A percentile compares a stretch with the other conserved stretches of the same genome.
Evolutionary conservation across 2,888 invertebrate species (phyloP).

Genomic region (Lasioglossum morio): DNA sequence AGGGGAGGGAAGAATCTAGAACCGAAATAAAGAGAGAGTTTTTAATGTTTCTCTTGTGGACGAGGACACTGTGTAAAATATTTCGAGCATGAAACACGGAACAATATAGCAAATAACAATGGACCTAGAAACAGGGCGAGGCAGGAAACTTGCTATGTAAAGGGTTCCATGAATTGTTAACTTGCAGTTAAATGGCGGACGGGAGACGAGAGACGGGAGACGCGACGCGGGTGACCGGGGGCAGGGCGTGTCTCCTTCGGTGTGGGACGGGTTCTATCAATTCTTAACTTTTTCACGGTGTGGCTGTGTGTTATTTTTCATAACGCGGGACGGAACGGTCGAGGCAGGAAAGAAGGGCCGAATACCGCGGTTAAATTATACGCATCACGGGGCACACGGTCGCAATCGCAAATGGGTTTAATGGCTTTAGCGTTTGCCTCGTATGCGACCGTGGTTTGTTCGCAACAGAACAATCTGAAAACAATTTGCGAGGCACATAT

Average conservation of each 20-base stretch:
- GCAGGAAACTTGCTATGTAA: neutral
- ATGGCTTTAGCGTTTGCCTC: constrained; percentile 66
- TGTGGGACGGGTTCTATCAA: constrained; percentile 6
- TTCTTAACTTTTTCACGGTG: constrained; percentile 2
- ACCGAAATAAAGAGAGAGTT: neutral
- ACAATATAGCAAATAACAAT: constrained; percentile 2
- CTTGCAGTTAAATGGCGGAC: neutral
- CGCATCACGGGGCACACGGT: constrained; percentile 47
- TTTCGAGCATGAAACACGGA: constrained; percentile 3
- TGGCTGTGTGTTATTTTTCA: constrained; percentile 1
- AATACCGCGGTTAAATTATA: constrained; percentile 52
- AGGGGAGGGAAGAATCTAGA: neutral
- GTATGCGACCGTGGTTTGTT: constrained; percentile 63
- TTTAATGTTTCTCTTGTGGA: neutral
- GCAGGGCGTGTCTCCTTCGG: neutral
- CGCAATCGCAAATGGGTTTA: constrained; percentile 65
- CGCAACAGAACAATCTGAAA: constrained; percentile 69
- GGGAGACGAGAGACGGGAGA: too few relatives aligned
- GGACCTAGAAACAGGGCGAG: neutral
- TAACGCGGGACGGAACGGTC: neutral
- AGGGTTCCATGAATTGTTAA: neutral
- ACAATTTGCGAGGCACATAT: constrained; percentile 65
- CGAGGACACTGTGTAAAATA: neutral
- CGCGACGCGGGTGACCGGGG: too few relatives aligned
- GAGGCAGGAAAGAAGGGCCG: constrained; percentile 19